Conservation (phyloP, 2,888 invertebrate species). For the Dilophus febrilis region DNA sequence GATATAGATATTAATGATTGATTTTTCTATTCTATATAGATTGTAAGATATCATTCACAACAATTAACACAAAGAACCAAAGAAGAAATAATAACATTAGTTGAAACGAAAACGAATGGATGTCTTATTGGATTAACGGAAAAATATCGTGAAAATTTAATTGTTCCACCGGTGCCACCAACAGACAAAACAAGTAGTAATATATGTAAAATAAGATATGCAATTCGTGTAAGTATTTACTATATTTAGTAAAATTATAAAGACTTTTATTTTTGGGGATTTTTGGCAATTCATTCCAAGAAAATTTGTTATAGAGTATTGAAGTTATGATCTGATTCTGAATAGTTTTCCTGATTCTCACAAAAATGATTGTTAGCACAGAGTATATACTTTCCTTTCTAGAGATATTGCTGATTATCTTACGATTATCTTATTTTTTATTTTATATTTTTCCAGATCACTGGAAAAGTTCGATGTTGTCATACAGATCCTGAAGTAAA, state of each 20-base stretch:
- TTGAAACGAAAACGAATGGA: conserved; percentile 1
- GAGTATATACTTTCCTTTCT: background rate
- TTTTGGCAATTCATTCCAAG: no score
- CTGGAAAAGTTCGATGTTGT: conserved; percentile 15
- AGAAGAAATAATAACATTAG: background rate
- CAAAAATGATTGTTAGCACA: background rate
- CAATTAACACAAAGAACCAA: background rate
- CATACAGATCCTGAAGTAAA: conserved; percentile 21
- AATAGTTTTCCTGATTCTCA: background rate
- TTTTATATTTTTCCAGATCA: background rate
- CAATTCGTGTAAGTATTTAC: background rate
- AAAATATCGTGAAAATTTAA: background rate
- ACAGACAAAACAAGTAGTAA: background rate
- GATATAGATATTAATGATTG: no score
- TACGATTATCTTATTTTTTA: background rate
- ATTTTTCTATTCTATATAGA: no score
- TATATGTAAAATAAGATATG: background rate
- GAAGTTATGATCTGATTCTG: background rate
- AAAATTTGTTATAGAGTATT: background rate
- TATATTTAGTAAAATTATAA: no score
- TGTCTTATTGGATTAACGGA: background rate
- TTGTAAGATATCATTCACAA: background rate
- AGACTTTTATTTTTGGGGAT: no score
- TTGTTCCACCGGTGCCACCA: conserved; percentile 1
- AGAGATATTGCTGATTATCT: background rate